These are phyloP conservation scores for Danio albolineatus DNA, from an alignment of 2,797 vertebrate genomes.

Conservation along the genomic window DNA sequence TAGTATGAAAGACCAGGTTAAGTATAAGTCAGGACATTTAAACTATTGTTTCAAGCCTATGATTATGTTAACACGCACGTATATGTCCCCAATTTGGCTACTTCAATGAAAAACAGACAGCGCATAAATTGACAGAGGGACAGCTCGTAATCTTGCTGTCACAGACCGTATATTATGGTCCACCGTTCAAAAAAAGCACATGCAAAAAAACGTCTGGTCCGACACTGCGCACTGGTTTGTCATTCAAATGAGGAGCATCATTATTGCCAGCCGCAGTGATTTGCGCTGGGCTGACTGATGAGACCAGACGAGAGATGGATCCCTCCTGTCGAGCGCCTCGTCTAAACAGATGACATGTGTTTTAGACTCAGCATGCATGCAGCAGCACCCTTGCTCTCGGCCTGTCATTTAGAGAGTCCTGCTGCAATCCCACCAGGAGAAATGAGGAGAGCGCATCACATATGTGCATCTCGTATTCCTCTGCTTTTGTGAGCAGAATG, in stretches of 20 bases:
- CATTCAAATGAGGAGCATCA: conserved; percentile 52
- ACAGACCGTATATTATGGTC: conserved; percentile 34
- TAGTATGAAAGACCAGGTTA: no score
- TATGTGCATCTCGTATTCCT: conserved; percentile 6
- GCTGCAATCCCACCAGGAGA: conserved; percentile 49
- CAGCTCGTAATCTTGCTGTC: conserved; percentile 38
- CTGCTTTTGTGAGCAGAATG: neutral
- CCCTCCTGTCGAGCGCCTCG: conserved; percentile 50
- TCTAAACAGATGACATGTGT: conserved; percentile 55
- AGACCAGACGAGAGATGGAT: conserved; percentile 51
- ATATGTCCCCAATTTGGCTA: conserved; percentile 25
- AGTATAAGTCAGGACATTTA: no score
- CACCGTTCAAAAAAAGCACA: conserved; percentile 27
- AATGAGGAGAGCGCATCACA: conserved; percentile 26
- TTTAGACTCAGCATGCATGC: conserved; percentile 63
- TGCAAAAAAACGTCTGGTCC: neutral
- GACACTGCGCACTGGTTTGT: conserved; percentile 34
- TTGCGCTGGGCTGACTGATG: conserved; percentile 55
- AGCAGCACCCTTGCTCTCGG: conserved; percentile 48
- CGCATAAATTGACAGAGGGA: conserved; percentile 7
- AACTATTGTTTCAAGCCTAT: neutral
- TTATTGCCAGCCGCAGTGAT: conserved; percentile 54
- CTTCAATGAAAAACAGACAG: conserved; percentile 33
- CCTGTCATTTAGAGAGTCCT: conserved; percentile 56
- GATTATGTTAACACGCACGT: conserved; percentile 16